Conservation (phyloP, 2,113 vertebrate species). For the Tragelaphus imberbis region DNA sequence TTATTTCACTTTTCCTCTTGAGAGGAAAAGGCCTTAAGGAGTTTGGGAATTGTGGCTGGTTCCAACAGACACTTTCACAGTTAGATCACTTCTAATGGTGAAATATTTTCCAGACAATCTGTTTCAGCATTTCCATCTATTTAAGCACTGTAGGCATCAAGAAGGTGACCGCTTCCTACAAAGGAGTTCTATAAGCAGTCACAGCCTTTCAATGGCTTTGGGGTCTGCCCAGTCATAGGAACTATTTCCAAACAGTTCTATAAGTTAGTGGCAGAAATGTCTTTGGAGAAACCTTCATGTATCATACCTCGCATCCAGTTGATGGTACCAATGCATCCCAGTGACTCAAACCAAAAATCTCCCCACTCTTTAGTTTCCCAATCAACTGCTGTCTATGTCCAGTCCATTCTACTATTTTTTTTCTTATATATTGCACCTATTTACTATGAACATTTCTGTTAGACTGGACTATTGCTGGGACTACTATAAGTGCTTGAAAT, state of each 20-base stretch:
- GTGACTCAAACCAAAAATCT: neutral
- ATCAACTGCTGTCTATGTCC: neutral
- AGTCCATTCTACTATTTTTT: neutral
- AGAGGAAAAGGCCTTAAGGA: constrained; percentile 34
- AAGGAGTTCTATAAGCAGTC: neutral
- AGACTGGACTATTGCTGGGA: neutral
- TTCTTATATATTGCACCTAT: neutral
- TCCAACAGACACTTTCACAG: constrained; percentile 53
- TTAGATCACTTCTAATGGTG: constrained; percentile 52
- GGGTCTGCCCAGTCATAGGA: neutral
- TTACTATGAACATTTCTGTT: neutral
- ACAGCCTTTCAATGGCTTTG: neutral
- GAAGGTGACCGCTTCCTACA: neutral
- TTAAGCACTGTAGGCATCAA: neutral
- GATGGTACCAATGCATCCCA: neutral
- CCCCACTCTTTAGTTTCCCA: neutral
- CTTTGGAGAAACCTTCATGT: neutral
- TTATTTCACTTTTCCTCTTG: constrained; percentile 48
- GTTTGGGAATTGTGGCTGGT: neutral
- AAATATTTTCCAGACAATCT: constrained; percentile 61
- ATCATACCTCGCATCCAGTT: neutral
- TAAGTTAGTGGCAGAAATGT: neutral
- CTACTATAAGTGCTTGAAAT: neutral
- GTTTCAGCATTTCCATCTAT: constrained; percentile 15
- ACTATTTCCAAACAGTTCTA: neutral